Evolutionary conservation across 2,797 vertebrate species (phyloP).

Genomic region (Xenops minutus): DNA sequence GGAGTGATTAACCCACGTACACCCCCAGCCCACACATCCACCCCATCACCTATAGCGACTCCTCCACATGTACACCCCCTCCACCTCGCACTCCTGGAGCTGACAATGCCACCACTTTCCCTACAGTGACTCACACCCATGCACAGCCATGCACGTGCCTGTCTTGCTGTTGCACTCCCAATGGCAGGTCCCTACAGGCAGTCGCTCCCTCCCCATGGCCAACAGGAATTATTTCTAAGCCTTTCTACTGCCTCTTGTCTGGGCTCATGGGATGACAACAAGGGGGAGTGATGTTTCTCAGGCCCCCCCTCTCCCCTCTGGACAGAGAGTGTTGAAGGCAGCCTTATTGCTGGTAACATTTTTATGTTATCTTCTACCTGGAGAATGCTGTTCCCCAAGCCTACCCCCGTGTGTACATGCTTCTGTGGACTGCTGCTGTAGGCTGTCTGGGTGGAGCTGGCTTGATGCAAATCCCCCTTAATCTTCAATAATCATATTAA

Average conservation of each 20-base stretch:
- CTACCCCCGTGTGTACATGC: not conserved
- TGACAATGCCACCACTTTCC: not conserved
- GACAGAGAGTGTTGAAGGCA: not conserved
- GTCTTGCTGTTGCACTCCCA: not conserved
- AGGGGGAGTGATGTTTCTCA: not conserved
- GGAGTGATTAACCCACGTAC: not conserved
- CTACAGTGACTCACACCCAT: not conserved
- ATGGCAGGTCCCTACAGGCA: not conserved
- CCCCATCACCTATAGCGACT: not conserved
- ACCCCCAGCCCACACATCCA: not conserved
- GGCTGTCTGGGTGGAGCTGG: constrained; percentile 13
- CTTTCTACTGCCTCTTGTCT: not conserved
- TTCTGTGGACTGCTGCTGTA: not conserved
- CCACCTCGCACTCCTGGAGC: not conserved
- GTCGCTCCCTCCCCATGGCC: not conserved
- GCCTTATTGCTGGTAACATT: not conserved
- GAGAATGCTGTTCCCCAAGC: not conserved
- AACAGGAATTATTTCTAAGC: not conserved
- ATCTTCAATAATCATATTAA: constrained; percentile 61
- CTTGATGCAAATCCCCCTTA: constrained; percentile 26
- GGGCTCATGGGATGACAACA: not conserved
- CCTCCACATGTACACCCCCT: not conserved
- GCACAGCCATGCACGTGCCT: not conserved
- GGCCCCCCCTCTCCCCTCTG: not conserved
- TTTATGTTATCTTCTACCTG: not conserved